Percentiles rank a stretch among this genome's conserved stretches.
Conservation (phyloP, 2,113 vertebrate genomes). For the Ammodytes dubius region DNA sequence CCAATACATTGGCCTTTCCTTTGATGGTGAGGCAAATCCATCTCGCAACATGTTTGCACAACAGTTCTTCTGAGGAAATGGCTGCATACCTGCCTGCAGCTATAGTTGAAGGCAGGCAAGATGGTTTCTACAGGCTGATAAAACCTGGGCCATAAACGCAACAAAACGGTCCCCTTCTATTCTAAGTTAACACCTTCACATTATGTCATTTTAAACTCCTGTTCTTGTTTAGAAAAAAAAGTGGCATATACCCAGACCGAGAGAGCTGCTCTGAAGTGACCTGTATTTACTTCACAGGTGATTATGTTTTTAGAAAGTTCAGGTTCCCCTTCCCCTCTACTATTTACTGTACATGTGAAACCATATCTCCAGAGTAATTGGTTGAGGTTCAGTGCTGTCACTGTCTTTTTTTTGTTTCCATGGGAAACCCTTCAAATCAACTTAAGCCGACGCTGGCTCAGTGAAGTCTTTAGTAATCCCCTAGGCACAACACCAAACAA, state of each 20-base stretch:
- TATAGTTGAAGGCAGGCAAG: neutral
- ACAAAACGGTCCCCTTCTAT: neutral
- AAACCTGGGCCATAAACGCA: conserved; percentile 3
- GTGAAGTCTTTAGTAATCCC: conserved; percentile 35
- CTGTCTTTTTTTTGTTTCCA: neutral
- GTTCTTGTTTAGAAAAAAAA: conserved; percentile 15
- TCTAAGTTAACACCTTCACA: conserved; percentile 23
- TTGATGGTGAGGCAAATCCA: conserved; percentile 2
- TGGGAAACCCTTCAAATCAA: conserved; percentile 32
- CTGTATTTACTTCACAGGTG: neutral
- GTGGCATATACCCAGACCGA: conserved; percentile 6
- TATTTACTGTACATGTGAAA: conserved; percentile 1
- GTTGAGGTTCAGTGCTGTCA: neutral
- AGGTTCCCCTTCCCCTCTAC: neutral
- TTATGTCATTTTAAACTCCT: neutral
- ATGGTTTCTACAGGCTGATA: neutral
- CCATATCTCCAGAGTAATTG: neutral
- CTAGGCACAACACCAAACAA: conserved; percentile 55
- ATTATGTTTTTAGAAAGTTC: neutral
- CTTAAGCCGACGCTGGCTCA: conserved; percentile 13
- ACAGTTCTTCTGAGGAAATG: neutral
- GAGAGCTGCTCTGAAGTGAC: neutral
- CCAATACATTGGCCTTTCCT: too few relatives aligned
- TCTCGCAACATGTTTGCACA: conserved; percentile 2
- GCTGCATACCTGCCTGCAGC: neutral